A percentile compares a stretch with the other conserved stretches of the same genome.
Conservation (phyloP, 2,888 invertebrate species). For the Saturnia japonica region DNA sequence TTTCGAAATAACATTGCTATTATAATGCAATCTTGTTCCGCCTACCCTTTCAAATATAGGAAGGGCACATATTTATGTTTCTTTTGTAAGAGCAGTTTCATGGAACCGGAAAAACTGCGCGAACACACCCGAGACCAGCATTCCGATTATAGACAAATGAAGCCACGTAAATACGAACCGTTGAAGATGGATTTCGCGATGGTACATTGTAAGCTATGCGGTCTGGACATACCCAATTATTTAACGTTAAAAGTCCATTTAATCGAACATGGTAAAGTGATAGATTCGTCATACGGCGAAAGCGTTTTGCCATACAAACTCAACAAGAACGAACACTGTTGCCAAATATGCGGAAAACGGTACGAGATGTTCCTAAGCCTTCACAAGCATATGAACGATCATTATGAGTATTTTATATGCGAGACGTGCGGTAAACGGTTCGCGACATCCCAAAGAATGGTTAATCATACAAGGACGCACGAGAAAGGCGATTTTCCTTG, state of each 20-base stretch:
- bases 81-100: conserved; percentile 66
- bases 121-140: conserved; percentile 61
- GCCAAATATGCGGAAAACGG: conserved; percentile 69
- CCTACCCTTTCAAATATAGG: conserved; percentile 74
- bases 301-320: conserved; percentile 71
- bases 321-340: conserved; percentile 64
- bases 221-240: conserved; percentile 53
- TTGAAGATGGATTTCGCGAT: conserved; percentile 70
- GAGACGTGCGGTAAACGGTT: conserved; percentile 75
- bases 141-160: conserved; percentile 51
- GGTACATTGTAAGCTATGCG: conserved; percentile 62
- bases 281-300: conserved; percentile 65
- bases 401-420: conserved; percentile 73
- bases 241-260: conserved; percentile 60
- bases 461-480: conserved; percentile 68
- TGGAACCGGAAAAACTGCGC: conserved; percentile 69
- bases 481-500: conserved; percentile 67
- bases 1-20: conserved; percentile 68
- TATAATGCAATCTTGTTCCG: conserved; percentile 65
- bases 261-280: conserved; percentile 54
- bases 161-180: conserved; percentile 70
- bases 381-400: conserved; percentile 76
- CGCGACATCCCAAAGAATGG: conserved; percentile 68
- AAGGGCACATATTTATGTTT: conserved; percentile 71
- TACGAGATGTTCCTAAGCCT: conserved; percentile 73